These are phyloP conservation scores for Protophormia terraenovae DNA, from an alignment of 2,888 invertebrate genomes.

Conservation along the genomic window DNA sequence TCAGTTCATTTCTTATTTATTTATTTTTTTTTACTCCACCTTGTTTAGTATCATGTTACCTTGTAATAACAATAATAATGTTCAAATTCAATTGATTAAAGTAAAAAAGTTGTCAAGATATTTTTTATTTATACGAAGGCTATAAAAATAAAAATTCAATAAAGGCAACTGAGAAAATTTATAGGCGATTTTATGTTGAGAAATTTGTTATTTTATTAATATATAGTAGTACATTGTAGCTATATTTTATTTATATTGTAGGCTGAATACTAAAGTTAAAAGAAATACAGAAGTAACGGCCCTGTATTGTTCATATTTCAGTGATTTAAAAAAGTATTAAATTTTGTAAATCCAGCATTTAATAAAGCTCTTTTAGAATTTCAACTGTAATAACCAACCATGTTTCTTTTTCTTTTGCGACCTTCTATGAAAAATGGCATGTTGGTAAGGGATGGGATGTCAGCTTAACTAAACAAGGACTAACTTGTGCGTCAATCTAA, in stretches of 20 bases:
- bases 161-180: background rate
- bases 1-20: background rate
- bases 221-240: background rate
- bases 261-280: background rate
- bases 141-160: conserved; percentile 27
- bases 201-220: background rate
- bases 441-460: too few species aligned
- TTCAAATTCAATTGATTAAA: conserved; percentile 31
- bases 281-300: too few species aligned
- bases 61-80: conserved; percentile 33
- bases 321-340: too few species aligned
- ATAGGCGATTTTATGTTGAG: background rate
- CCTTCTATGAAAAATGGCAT: too few species aligned
- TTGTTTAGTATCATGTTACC: conserved; percentile 13
- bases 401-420: too few species aligned
- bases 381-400: too few species aligned
- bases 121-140: background rate
- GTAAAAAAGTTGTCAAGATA: background rate
- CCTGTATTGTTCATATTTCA: too few species aligned
- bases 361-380: too few species aligned
- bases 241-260: background rate
- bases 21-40: background rate
- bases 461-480: too few species aligned
- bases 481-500: too few species aligned
- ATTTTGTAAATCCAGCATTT: too few species aligned